Conservation (phyloP, 2,113 vertebrate genomes). For the Microcebus murinus region DNA sequence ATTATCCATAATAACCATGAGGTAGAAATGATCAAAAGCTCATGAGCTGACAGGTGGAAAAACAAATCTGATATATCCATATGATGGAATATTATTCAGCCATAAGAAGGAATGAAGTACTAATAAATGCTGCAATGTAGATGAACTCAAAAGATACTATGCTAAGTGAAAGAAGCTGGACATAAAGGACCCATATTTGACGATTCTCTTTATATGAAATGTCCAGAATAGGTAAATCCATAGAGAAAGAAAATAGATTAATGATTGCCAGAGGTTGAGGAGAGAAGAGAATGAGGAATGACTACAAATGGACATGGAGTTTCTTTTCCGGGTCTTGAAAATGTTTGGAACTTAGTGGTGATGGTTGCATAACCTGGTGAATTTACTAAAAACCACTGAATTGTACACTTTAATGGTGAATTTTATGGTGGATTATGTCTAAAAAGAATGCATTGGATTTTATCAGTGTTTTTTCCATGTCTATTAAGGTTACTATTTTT, state of each 20-base stretch:
- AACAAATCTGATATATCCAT: background rate
- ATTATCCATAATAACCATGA: background rate
- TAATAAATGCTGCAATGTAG: background rate
- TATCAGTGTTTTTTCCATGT: background rate
- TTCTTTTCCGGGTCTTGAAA: background rate
- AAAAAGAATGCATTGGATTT: background rate
- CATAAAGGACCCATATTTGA: background rate
- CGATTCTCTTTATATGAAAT: background rate
- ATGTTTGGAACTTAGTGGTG: background rate
- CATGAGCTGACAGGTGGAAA: background rate
- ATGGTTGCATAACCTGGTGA: background rate
- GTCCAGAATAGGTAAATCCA: background rate
- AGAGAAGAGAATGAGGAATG: background rate
- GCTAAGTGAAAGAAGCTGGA: background rate
- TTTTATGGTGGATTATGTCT: background rate
- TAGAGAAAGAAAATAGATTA: background rate
- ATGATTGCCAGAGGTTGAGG: background rate
- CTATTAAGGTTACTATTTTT: background rate
- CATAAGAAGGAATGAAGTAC: background rate
- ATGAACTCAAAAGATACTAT: background rate
- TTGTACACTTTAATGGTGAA: background rate
- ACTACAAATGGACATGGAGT: background rate
- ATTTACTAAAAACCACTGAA: background rate
- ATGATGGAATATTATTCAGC: background rate
- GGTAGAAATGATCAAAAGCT: background rate